phyloP scores from a whole-genome alignment of 2,888 invertebrate species.

The Galerucella nymphaeae region DNA sequence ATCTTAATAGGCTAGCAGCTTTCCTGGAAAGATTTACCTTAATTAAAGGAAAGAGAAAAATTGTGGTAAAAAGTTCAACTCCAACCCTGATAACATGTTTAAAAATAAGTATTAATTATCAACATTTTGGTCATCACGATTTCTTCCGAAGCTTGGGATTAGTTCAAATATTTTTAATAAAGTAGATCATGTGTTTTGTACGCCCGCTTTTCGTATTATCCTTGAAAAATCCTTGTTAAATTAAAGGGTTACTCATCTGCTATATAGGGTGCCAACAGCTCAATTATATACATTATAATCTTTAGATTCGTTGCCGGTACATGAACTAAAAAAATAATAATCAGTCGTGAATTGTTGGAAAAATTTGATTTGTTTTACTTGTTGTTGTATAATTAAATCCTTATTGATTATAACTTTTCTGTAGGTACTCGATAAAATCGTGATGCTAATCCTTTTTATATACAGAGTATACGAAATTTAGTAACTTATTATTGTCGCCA shows the following conservation, averaged over 20 bases:
- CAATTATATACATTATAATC: slow-evolving; percentile 30
- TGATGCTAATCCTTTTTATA: background rate
- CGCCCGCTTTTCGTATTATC: slow-evolving; percentile 12
- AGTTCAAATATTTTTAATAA: slow-evolving; percentile 30
- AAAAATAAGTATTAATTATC: slow-evolving; percentile 16
- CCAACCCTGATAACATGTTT: background rate
- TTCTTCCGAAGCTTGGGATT: slow-evolving; percentile 15
- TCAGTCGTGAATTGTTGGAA: slow-evolving; percentile 2
- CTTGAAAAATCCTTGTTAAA: slow-evolving; percentile 29
- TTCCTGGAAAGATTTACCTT: too few relatives aligned
- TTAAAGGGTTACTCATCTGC: slow-evolving; percentile 30
- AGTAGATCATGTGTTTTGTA: slow-evolving; percentile 17
- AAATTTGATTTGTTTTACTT: background rate
- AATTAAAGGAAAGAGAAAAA: too few relatives aligned
- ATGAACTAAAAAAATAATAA: background rate
- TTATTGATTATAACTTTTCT: background rate
- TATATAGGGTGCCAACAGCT: slow-evolving; percentile 25
- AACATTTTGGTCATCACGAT: slow-evolving; percentile 25
- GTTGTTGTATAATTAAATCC: background rate
- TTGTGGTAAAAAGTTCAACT: background rate
- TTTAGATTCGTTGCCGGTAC: slow-evolving; percentile 16
- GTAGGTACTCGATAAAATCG: background rate
- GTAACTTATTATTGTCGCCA: background rate
- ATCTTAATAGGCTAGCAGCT: too few relatives aligned
- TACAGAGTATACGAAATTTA: too few relatives aligned